A percentile compares a stretch with the other conserved stretches of the same genome.
phyloP scores from a whole-genome alignment of 2,797 vertebrate species.

The Otolemur crassicaudatus region DNA sequence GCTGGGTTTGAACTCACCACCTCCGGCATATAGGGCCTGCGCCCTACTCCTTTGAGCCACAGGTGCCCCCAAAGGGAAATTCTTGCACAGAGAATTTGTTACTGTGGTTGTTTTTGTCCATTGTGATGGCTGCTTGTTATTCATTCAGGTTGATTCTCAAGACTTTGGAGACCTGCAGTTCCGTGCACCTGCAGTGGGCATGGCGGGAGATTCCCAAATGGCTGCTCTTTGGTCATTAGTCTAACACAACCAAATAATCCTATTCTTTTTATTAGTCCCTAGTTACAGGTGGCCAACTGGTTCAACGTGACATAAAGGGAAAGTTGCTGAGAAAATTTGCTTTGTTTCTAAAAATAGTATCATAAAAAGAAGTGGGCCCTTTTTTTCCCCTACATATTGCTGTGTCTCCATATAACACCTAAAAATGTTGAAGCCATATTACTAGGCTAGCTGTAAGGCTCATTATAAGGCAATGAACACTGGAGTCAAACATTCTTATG shows the following conservation, averaged over 20 bases:
- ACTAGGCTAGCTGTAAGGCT: not conserved
- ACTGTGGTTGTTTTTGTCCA: not conserved
- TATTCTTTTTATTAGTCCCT: not conserved
- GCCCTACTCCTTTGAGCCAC: no score
- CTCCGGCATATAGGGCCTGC: no score
- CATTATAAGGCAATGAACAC: not conserved
- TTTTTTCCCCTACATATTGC: accelerated
- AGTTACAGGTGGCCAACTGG: not conserved
- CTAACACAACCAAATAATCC: not conserved
- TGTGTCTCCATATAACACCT: not conserved
- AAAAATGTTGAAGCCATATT: not conserved
- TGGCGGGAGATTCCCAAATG: not conserved
- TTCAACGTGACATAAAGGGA: not conserved
- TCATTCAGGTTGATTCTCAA: not conserved
- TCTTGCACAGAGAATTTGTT: not conserved
- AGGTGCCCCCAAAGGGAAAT: not conserved
- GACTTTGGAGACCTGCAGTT: not conserved
- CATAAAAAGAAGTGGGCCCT: accelerated
- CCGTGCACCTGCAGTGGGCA: accelerated
- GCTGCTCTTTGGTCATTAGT: not conserved
- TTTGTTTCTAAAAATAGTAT: not conserved
- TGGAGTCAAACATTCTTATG: not conserved
- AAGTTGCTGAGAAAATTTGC: not conserved
- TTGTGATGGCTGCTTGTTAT: not conserved
- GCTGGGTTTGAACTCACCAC: no score